These are phyloP conservation scores for Oreohelix idahoensis DNA, from an alignment of 1,140 invertebrate species.

Conservation along the genomic window DNA sequence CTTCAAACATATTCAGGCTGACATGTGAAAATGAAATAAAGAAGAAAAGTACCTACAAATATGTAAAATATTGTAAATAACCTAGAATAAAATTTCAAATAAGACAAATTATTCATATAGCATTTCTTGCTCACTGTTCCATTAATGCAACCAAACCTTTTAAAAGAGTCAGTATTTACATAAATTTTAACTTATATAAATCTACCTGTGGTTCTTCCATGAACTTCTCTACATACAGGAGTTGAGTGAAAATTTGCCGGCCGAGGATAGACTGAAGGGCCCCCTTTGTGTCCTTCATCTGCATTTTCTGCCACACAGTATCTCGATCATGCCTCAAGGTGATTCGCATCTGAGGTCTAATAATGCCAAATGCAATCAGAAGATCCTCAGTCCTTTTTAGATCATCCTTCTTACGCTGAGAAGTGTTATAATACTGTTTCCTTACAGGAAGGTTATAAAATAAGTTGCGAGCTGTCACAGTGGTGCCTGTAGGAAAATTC, in stretches of 20 bases:
- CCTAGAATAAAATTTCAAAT: too few species aligned
- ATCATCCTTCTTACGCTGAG: conserved; percentile 76
- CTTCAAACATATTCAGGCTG: too few species aligned
- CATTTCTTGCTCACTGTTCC: too few species aligned
- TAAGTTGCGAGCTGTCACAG: conserved; percentile 75
- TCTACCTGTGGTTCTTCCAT: conserved; percentile 3
- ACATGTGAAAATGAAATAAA: too few species aligned
- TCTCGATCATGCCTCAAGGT: conserved; percentile 76
- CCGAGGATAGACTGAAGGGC: conserved; percentile 74
- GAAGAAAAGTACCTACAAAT: too few species aligned
- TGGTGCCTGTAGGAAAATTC: conserved; percentile 76
- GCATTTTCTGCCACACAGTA: conserved; percentile 76
- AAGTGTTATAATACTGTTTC: conserved; percentile 75
- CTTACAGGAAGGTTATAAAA: conserved; percentile 80
- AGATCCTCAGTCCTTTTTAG: conserved; percentile 78
- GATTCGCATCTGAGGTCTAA: conserved; percentile 75
- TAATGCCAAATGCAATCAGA: conserved; percentile 76
- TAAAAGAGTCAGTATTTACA: too few species aligned
- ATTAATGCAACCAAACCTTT: too few species aligned
- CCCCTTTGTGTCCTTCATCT: conserved; percentile 69
- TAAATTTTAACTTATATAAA: too few species aligned
- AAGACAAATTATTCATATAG: too few species aligned
- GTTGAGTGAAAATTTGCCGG: conserved; percentile 71
- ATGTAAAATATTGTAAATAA: too few species aligned
- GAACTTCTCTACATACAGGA: conserved; percentile 68